Evolutionary conservation across 1,140 invertebrate species (phyloP), one percentile per base, ranked within the genome.

Genomic region (Drosophila neocordata): DNA sequence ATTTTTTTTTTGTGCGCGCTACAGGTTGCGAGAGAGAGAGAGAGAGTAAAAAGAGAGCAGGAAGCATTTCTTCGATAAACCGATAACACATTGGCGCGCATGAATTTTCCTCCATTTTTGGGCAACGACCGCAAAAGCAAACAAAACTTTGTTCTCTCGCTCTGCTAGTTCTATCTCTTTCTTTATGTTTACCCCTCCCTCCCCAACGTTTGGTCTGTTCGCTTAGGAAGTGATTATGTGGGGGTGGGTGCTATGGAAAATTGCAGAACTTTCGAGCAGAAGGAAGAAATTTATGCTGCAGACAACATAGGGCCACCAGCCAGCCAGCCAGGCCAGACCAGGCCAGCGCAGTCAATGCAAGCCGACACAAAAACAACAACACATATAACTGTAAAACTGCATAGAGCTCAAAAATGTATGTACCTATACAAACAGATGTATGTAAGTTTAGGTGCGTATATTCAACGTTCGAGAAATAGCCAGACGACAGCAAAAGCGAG

Each of bases 111-210:
- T 55, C 62, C 74, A 77, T 69, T 84, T 71, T 75, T 84, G 81
- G 80, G 77, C 80, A 83, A 84, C 80, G 80, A 84, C 80, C 80
- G 80, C 72, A 72, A 74, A 61, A 65, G 58, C 72, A 84, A 83
- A 84, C 82, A 65, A 73, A 59, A 65, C 37, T 20, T 56, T 48
- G 69, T 71, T 48, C 69, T 62, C 44, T 12, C 9, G 7, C 7
- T 37, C 52, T 38, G 1, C 15, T 7, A 12, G 22, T 38, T 38
- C 24, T 38, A 58, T 51, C 27, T 22, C 15, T 41, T 3, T 31
- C 27, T 7, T 31, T 31, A 31, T 31, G 27, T 31, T 31, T 31
- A 6, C 27, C 27, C 27, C 7, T 31, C 27, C 6, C 20, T 51
- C 51, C 22, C 51, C 48, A 24, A 24, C 38, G n/a, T 48, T 64